Base-by-base conservation (phyloP, 2,113 vertebrate genomes). In the Lagopus leucura region DNA sequence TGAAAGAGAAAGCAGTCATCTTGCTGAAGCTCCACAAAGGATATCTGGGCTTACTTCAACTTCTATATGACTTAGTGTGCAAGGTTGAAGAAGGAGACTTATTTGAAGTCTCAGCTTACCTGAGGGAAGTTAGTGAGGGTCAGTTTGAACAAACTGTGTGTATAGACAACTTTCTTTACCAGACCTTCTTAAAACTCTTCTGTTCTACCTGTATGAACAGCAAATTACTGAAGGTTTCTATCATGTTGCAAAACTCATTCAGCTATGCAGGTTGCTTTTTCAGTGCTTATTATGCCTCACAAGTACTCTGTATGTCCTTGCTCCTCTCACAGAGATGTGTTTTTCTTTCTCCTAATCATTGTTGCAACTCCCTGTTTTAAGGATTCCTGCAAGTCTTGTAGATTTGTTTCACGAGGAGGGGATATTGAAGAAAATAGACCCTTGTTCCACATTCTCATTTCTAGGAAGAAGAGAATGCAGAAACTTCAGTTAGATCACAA, bases 281-380 rank as follows among this genome's bases (percentile, higher is more conserved):
- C 52, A 21, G 25, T 5, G 4, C 8, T 70, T 25, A 5, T 36
- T 86, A 14, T 27, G 63, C 64, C 36, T 69, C 78, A 43, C 32
- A 61, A 25, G 12, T 61, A 12, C 1, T 0, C 40, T 40, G 3
- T 6, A 8, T 52, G 10, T 52, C 38, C 58, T 22, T 19, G 21
- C 13, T 70, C 1, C 13, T 70, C 64, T 58, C 4, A 42, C 13
- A 74, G 42, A n/a, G n/a, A 3, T 1, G 0, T 25, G 57, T 74
- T 55, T 13, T 2, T 1, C 13, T 16, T 19, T 21, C 32, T 75
- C 10, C n/a, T 30, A 10, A 2, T 61, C 42, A 11, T 32, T 63
- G 5, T 5, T 84, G 17, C 15, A 87, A 93, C 80, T 73, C 25
- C 30, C 1, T 28, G 25, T 20, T 69, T 70, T 55, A 32, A 72